Percentiles rank a stretch among this genome's conserved stretches.
Conservation (phyloP, 2,888 invertebrate genomes). For the Elmis aenea region DNA sequence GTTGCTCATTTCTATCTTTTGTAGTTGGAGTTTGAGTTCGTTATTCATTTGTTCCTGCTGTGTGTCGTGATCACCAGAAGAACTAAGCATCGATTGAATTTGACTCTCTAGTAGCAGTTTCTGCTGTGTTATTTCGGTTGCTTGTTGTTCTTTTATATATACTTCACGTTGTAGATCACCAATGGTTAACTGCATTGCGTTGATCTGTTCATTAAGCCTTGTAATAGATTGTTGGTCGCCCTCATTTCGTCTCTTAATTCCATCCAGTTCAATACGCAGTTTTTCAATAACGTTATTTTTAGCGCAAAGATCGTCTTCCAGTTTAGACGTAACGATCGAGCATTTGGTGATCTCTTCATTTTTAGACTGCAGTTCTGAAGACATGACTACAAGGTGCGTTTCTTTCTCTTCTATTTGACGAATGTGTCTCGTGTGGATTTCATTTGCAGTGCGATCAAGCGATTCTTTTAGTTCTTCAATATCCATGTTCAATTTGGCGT, state of each 20-base stretch:
- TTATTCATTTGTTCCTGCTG: constrained; percentile 33
- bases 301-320: constrained; percentile 27
- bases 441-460: constrained; percentile 18
- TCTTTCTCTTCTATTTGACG: constrained; percentile 26
- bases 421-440: constrained; percentile 22
- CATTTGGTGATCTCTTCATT: constrained; percentile 28
- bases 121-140: constrained; percentile 49
- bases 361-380: constrained; percentile 29
- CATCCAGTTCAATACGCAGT: constrained; percentile 27
- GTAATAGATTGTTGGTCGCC: constrained; percentile 20
- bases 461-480: constrained; percentile 25
- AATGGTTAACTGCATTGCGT: constrained; percentile 50
- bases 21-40: constrained; percentile 32
- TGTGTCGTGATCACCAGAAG: constrained; percentile 30
- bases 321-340: constrained; percentile 22
- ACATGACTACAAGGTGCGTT: constrained; percentile 25
- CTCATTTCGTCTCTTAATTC: constrained; percentile 21
- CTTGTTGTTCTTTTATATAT: constrained; percentile 49
- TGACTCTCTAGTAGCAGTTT: constrained; percentile 58
- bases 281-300: constrained; percentile 28
- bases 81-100: constrained; percentile 39
- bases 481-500: constrained; percentile 26
- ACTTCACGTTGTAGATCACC: constrained; percentile 57
- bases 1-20: constrained; percentile 24
- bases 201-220: constrained; percentile 34